These are phyloP conservation scores for Apis mellifera DNA, from an alignment of 1,140 invertebrate genomes.

Conservation along the genomic window DNA sequence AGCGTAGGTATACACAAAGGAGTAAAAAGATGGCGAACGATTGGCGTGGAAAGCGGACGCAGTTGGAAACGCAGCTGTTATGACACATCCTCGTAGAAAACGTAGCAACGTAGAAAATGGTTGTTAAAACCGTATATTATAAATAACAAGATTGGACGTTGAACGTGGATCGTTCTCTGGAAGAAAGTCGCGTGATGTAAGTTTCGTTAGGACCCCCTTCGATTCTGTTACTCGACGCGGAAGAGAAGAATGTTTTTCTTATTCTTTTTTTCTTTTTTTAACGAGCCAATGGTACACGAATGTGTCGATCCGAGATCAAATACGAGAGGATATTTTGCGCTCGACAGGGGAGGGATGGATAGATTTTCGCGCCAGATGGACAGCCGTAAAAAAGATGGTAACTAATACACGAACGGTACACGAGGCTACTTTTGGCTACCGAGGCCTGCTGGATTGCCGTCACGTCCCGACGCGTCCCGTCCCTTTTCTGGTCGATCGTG, in stretches of 20 bases:
- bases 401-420: constrained; percentile 40
- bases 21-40: neutral
- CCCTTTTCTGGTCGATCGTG: constrained; percentile 39
- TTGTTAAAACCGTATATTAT: constrained; percentile 2
- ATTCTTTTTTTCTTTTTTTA: neutral
- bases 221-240: neutral
- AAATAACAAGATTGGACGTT: constrained; percentile 2
- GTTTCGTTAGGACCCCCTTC: constrained; percentile 15
- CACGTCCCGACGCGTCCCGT: constrained; percentile 32
- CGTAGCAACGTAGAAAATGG: neutral
- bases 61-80: constrained; percentile 1
- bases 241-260: constrained; percentile 25
- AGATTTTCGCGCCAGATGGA: constrained; percentile 17
- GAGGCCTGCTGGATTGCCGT: constrained; percentile 35
- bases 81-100: constrained; percentile 7
- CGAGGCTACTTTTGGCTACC: constrained; percentile 40
- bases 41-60: constrained; percentile 8
- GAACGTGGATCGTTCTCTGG: constrained; percentile 27
- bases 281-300: neutral
- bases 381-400: constrained; percentile 33
- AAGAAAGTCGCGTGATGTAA: constrained; percentile 48
- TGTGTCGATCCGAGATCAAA: neutral
- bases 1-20: neutral
- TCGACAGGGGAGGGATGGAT: neutral
- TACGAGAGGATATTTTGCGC: neutral